Base-by-base conservation (phyloP, 2,797 vertebrate genomes). In the Naso thynnoides region DNA sequence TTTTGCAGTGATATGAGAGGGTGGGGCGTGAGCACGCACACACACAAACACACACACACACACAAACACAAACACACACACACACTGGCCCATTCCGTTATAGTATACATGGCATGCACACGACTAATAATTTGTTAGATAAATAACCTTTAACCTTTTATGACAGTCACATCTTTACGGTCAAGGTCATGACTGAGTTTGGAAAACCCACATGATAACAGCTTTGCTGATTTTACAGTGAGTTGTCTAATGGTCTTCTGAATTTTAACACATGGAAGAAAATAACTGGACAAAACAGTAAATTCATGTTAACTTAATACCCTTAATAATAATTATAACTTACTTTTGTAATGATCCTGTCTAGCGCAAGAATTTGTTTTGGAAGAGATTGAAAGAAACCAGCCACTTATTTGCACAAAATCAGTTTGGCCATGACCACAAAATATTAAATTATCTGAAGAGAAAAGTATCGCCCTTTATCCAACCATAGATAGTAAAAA, bases 1-100 rank as follows among this genome's bases (percentile, higher is more conserved):
- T 78, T n/a, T 58, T 68, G 70, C 38, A 31, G 33, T 7, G 31
- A 62, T 48, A 54, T 38, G 41, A 73, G 42, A 50, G 21, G 55
- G 44, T n/a, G 53, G 67, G 45, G 56, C 66, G 10, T 11, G 26
- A n/a, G n/a, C 21, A 56, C 29, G 41, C 42, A 52, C 60, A 38
- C 53, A 56, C 52, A 56, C 59, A 62, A 36, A 64, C 33, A 64
- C 49, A 47, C 9, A 53, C 16, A 54, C 68, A 47, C 57, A 23
- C 47, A 27, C 44, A 33, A 9, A 33, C 31, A 33, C 5, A 9
- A n/a, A 44, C 26, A 50, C 63, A 41, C 11, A 56, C 8, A 44
- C 33, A 50, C 53, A 41, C 9, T 49, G 13, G 36, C 14, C 18
- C 18, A 18, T 21, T 44, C 18, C 55, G 14, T 18, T 9, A 15